Base-by-base conservation (phyloP, 2,113 vertebrate species). In the Emydocephalus ijimae region DNA sequence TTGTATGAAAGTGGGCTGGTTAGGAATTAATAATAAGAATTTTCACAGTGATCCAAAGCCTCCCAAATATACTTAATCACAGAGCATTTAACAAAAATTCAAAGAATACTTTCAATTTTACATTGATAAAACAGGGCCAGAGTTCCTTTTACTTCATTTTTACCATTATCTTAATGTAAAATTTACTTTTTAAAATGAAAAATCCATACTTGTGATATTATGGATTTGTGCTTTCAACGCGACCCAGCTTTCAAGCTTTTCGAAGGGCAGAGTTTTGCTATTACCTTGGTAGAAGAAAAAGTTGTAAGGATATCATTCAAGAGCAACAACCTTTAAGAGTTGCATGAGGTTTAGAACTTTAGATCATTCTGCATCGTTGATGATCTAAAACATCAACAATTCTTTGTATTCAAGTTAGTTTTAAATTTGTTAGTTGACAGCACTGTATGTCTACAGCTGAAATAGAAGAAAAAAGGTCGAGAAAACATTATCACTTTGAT, bases 181-280 rank as follows among this genome's bases (percentile, higher is more conserved):
- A 23, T 94, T 97, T 21, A 9, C 18, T 43, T 24, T 96, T 97
- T 97, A 96, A 97, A 98, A 96, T 96, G 81, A 95, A 97, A 96
- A 92, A 94, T 52, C 52, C 93, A 93, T 90, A 43, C 39, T 93
- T 91, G 7, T 95, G 95, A 97, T 45, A 93, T 94, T 95, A 95
- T 90, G 93, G 92, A 94, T 96, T 97, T 97, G 93, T 96, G 93
- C 94, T 96, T 96, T 95, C 57, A 94, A 96, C 96, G 93, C 64
- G 90, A 88, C 94, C 97, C 97, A 97, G 95, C 88, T 97, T 97
- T 97, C 97, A 97, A 92, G 96, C 93, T 96, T 96, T 95, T 93
- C 92, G 94, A 0, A 50, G 85, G 93, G 91, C 96, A 97, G 96
- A 95, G 96, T 93, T 15, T 93, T 11, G 50, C 91, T 92, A 92